These are phyloP conservation scores for Acrobeloides nanus DNA, from an alignment of 2,888 invertebrate genomes.

Conservation along the genomic window DNA sequence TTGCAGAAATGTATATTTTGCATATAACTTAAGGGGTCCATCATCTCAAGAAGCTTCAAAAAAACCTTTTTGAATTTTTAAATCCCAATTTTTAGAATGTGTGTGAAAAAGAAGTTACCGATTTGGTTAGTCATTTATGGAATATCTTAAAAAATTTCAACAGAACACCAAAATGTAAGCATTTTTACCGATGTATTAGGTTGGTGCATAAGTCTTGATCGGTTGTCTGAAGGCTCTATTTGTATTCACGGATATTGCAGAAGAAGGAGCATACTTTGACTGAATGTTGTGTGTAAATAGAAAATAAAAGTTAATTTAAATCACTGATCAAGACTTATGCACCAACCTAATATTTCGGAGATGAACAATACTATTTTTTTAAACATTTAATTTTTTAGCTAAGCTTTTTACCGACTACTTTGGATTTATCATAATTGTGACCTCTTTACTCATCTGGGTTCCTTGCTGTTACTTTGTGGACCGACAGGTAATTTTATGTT, in stretches of 20 bases:
- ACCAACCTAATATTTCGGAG: too few relatives aligned
- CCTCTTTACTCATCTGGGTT: constrained; percentile 17
- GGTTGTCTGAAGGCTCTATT: constrained; percentile 30
- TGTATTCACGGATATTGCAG: constrained; percentile 28
- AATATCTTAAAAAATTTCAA: constrained; percentile 18
- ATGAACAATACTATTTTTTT: too few relatives aligned
- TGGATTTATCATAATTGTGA: constrained; percentile 27
- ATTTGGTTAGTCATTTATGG: constrained; percentile 24
- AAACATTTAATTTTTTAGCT: constrained; percentile 13
- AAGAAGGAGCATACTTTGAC: too few relatives aligned
- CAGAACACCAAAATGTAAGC: constrained; percentile 15
- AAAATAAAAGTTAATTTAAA: background rate
- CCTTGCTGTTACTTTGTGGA: constrained; percentile 25
- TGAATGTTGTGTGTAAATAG: too few relatives aligned
- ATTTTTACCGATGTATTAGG: background rate
- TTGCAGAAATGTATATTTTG: constrained; percentile 18
- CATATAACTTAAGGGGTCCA: constrained; percentile 3
- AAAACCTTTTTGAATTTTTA: constrained; percentile 1
- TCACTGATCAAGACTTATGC: too few relatives aligned
- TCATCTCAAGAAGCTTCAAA: constrained; percentile 29
- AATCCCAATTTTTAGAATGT: constrained; percentile 29
- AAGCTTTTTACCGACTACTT: constrained; percentile 26
- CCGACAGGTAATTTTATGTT: too few relatives aligned
- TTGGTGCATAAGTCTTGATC: too few relatives aligned
- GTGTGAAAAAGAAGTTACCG: constrained; percentile 30